phyloP scores from a whole-genome alignment of 2,797 vertebrate genomes.

The Urosaurus nigricauda region DNA sequence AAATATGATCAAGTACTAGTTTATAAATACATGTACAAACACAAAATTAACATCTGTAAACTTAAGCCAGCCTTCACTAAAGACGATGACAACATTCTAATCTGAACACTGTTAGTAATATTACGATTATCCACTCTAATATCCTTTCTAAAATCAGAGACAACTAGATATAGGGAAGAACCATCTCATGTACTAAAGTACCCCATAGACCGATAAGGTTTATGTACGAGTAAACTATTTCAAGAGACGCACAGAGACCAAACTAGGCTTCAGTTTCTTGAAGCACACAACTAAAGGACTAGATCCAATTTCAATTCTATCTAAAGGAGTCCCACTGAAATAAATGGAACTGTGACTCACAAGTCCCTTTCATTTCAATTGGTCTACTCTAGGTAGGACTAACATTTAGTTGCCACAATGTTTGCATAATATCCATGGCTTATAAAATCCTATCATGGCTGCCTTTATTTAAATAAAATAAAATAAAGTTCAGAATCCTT shows the following conservation, averaged over 20 bases:
- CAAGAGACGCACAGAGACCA: not conserved
- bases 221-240: constrained; percentile 13
- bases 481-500: not conserved
- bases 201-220: not conserved
- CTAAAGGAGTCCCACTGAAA: not conserved
- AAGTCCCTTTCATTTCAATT: not conserved
- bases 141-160: not conserved
- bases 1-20: not conserved
- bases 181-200: fast-evolving
- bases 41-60: not conserved
- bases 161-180: fast-evolving
- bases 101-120: not conserved
- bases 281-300: not conserved
- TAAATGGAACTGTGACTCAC: not conserved
- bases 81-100: not conserved
- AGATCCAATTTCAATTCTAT: not conserved
- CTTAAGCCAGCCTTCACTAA: not conserved
- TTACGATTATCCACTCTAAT: not conserved
- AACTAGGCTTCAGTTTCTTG: fast-evolving
- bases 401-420: not conserved
- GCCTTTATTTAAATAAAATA: not conserved
- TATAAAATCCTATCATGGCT: not conserved
- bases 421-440: constrained; percentile 3
- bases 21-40: fast-evolving
- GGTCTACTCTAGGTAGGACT: not conserved